Evolutionary conservation across 2,113 vertebrate genomes (phyloP), one percentile per base, ranked within the genome.

Genomic region (Mugil cephalus): DNA sequence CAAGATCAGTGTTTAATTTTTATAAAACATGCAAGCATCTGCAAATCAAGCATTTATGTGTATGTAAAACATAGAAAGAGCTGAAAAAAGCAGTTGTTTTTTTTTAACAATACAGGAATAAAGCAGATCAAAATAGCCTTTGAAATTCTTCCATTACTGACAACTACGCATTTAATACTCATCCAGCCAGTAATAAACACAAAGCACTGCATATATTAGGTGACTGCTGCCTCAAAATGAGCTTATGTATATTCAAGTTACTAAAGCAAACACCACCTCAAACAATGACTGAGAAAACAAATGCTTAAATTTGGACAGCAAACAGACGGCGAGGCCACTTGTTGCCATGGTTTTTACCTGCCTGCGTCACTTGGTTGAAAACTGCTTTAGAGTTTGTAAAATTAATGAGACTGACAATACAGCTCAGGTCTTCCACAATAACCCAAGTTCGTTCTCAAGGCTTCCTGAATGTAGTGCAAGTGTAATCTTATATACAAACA

Each of bases 241-340:
- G 48, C 50, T 0, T 12, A 42, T 69, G 39, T 40, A 39, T 48
- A 56, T 55, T 38, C 1, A 48, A 64, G 52, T n/a, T 39, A 59
- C 56, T 54, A 48, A 79, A 77, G 66, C 65, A 83, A 83, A 78
- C 69, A 7, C 15, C 14, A 15, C 39, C 11, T n/a, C 47, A 40
- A 71, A 72, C 24, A 52, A 45, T 42, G 76, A 45, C 53, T 30
- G 42, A 72, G 76, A 54, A 54, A 74, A 79, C 74, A 83, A 74
- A 80, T 43, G 67, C 48, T 50, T 62, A 50, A 67, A 67, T 84
- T 86, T 84, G 69, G 50, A 65, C 42, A 50, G 70, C 39, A 60
- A 80, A 72, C 79, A 80, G 69, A 72, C 12, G 35, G 10, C 3
- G n/a, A n/a, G 45, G 13, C n/a, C 13, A 43, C 6, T 0, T 53